phyloP scores from a whole-genome alignment of 2,888 invertebrate species.

The Andrena haemorrhoa region DNA sequence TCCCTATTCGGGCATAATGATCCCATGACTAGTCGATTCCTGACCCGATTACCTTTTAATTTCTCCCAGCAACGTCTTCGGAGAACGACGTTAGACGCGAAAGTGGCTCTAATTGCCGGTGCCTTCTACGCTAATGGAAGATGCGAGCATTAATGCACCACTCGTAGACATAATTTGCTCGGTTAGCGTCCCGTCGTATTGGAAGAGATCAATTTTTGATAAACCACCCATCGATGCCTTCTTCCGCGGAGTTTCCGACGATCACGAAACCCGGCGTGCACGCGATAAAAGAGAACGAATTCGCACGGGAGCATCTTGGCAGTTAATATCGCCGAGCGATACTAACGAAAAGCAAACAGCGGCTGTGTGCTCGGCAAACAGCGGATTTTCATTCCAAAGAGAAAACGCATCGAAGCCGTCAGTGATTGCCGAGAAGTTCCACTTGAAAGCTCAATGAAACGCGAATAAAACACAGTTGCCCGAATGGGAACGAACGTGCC shows the following conservation, averaged over 20 bases:
- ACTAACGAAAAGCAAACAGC: constrained; percentile 38
- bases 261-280: not conserved
- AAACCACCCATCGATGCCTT: not conserved
- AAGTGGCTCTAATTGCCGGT: constrained; percentile 7
- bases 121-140: too few relatives aligned
- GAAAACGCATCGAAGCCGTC: constrained; percentile 22
- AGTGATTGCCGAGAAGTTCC: not conserved
- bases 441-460: not conserved
- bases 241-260: not conserved
- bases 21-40: not conserved
- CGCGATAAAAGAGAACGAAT: not conserved
- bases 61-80: not conserved
- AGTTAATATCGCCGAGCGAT: constrained; percentile 36
- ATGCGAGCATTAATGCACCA: too few relatives aligned
- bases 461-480: not conserved
- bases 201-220: too few relatives aligned
- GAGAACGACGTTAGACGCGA: not conserved
- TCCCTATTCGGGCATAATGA: not conserved
- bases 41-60: constrained; percentile 7
- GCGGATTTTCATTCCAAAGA: constrained; percentile 29
- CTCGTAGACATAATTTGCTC: too few relatives aligned
- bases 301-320: constrained; percentile 23
- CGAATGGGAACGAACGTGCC: constrained; percentile 5
- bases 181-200: too few relatives aligned
- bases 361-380: constrained; percentile 26